phyloP scores from a whole-genome alignment of 2,888 invertebrate genomes.

The Cryptocephalus moraei region DNA sequence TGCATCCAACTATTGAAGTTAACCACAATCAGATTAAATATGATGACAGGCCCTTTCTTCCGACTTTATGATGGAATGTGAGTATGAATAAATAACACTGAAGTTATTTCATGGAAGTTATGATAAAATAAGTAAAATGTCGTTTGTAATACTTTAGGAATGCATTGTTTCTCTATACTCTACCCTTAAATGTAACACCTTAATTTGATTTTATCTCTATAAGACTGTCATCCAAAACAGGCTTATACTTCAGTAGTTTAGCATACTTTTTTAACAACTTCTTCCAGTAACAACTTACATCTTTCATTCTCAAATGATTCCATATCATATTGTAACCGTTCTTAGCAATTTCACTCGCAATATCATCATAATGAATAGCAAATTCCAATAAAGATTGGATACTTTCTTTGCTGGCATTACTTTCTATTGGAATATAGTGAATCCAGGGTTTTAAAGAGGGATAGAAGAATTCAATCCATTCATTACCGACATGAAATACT shows the following conservation, averaged over 20 bases:
- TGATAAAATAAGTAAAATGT: neutral
- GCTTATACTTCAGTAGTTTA: constrained; percentile 59
- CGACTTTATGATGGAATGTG: too few relatives aligned
- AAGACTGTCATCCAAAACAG: constrained; percentile 48
- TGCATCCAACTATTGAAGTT: too few relatives aligned
- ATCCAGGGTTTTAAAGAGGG: constrained; percentile 85
- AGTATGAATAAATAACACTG: neutral
- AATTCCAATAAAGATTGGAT: constrained; percentile 65
- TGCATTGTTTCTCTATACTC: constrained; percentile 1
- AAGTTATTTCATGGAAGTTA: neutral
- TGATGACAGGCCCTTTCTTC: too few relatives aligned
- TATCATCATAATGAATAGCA: constrained; percentile 61
- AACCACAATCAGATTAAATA: too few relatives aligned
- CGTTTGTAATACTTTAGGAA: neutral
- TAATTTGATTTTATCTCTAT: constrained; percentile 37
- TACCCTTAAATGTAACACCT: too few relatives aligned
- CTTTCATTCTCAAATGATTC: constrained; percentile 70
- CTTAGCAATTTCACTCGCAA: constrained; percentile 69
- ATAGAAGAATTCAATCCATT: constrained; percentile 95
- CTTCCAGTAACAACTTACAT: constrained; percentile 83
- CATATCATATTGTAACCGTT: constrained; percentile 76
- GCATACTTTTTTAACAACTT: constrained; percentile 64
- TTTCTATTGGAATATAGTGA: constrained; percentile 79
- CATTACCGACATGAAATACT: constrained; percentile 88
- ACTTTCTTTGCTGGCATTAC: constrained; percentile 54